phyloP scores from a whole-genome alignment of 2,797 vertebrate genomes.

The Gambusia yucatana region DNA sequence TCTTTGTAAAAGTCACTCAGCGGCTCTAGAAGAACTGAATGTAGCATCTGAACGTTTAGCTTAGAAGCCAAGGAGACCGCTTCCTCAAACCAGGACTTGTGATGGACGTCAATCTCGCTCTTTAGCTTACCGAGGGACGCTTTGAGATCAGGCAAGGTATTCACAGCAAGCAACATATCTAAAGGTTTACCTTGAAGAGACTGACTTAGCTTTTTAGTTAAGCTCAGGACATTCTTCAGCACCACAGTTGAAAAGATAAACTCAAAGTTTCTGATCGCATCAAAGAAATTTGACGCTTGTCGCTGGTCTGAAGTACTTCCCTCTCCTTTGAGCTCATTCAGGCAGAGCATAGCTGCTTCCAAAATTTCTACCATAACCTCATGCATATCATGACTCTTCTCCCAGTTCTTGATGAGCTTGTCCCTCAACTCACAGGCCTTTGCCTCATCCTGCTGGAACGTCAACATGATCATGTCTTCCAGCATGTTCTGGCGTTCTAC shows the following conservation, averaged over 20 bases:
- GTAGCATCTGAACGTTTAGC: constrained; percentile 73
- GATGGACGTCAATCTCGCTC: constrained; percentile 73
- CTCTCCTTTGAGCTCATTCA: constrained; percentile 74
- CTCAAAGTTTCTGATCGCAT: constrained; percentile 77
- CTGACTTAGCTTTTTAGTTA: constrained; percentile 77
- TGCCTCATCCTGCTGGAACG: constrained; percentile 74
- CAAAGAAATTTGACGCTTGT: constrained; percentile 71
- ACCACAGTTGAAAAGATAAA: constrained; percentile 81
- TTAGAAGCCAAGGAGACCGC: constrained; percentile 73
- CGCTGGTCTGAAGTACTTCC: constrained; percentile 56
- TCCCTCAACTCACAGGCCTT: constrained; percentile 79
- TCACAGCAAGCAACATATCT: constrained; percentile 78
- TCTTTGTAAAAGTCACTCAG: constrained; percentile 81
- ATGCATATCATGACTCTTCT: constrained; percentile 81
- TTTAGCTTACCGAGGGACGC: constrained; percentile 67
- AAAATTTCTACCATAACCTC: constrained; percentile 78
- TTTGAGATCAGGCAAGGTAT: constrained; percentile 70
- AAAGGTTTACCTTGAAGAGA: constrained; percentile 81
- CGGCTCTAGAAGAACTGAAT: constrained; percentile 76
- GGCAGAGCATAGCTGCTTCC: constrained; percentile 73
- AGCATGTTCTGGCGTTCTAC: constrained; percentile 73
- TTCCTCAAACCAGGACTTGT: constrained; percentile 83
- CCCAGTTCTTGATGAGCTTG: constrained; percentile 79
- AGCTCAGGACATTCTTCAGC: constrained; percentile 74
- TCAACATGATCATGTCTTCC: constrained; percentile 74